Conservation (phyloP, 2,797 vertebrate species). For the Enteromius argenteus region DNA sequence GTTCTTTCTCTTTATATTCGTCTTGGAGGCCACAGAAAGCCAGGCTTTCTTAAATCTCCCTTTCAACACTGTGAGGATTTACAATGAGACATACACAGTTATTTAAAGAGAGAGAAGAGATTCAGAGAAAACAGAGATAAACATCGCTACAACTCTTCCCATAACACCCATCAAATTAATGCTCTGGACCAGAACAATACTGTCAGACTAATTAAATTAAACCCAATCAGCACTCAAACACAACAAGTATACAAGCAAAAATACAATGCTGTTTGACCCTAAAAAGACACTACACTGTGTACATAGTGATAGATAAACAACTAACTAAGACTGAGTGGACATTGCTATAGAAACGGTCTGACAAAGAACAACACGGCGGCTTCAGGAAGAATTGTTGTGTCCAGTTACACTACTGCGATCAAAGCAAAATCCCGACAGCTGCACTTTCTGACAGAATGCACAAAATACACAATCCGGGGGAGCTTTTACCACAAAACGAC, state of each 20-base stretch:
- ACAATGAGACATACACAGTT: slow-evolving; percentile 34
- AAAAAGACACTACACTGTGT: slow-evolving; percentile 9
- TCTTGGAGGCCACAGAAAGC: slow-evolving; percentile 30
- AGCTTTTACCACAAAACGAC: slow-evolving; percentile 20
- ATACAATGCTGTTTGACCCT: background rate
- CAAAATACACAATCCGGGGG: slow-evolving; percentile 23
- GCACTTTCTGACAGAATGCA: slow-evolving; percentile 15
- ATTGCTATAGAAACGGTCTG: background rate
- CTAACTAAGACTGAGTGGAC: background rate
- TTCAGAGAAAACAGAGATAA: background rate
- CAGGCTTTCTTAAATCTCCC: slow-evolving; percentile 47
- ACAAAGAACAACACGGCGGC: slow-evolving; percentile 10
- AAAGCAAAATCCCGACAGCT: slow-evolving; percentile 6
- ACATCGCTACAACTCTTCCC: background rate
- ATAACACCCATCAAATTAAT: background rate
- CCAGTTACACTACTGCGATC: slow-evolving; percentile 7
- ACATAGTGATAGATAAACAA: slow-evolving; percentile 1
- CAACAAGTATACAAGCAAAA: background rate
- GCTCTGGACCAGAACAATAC: background rate
- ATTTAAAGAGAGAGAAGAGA: slow-evolving; percentile 17
- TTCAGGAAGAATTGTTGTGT: background rate
- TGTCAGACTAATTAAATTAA: background rate
- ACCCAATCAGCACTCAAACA: background rate
- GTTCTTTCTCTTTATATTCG: background rate
- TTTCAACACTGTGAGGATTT: slow-evolving; percentile 58